Conservation (phyloP, 2,888 invertebrate species). For the Tachystola acroxantha region DNA sequence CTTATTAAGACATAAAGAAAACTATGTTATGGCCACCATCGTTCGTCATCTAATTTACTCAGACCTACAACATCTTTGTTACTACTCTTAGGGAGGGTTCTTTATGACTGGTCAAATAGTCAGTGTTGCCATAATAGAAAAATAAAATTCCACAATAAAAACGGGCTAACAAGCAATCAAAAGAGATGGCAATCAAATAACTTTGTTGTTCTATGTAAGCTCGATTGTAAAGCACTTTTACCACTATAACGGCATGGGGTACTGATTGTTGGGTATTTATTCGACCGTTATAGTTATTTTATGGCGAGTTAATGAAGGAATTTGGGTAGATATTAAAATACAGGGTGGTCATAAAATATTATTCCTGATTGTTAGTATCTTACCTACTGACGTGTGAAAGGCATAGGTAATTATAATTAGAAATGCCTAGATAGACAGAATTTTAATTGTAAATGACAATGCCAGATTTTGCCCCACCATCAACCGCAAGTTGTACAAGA, state of each 20-base stretch:
- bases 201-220: conserved; percentile 30
- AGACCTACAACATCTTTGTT: conserved; percentile 11
- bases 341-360: no score
- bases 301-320: conserved; percentile 22
- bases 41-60: conserved; percentile 13
- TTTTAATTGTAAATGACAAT: no score
- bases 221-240: conserved; percentile 20
- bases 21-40: conserved; percentile 18
- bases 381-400: no score
- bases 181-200: conserved; percentile 29
- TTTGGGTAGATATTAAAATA: conserved; percentile 9
- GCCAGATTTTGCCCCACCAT: no score
- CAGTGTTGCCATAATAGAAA: conserved; percentile 21
- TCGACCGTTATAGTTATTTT: conserved; percentile 17
- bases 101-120: conserved; percentile 9
- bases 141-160: conserved; percentile 36
- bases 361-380: no score
- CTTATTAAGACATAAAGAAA: conserved; percentile 49
- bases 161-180: conserved; percentile 35
- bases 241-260: conserved; percentile 26
- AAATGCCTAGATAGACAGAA: no score
- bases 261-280: not conserved
- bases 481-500: no score
- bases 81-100: conserved; percentile 6
- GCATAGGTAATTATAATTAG: no score